A percentile compares a stretch with the other conserved stretches of the same genome.
These are phyloP conservation scores for Pygmarrhopalites habei DNA, from an alignment of 1,140 invertebrate species.

Conservation along the genomic window DNA sequence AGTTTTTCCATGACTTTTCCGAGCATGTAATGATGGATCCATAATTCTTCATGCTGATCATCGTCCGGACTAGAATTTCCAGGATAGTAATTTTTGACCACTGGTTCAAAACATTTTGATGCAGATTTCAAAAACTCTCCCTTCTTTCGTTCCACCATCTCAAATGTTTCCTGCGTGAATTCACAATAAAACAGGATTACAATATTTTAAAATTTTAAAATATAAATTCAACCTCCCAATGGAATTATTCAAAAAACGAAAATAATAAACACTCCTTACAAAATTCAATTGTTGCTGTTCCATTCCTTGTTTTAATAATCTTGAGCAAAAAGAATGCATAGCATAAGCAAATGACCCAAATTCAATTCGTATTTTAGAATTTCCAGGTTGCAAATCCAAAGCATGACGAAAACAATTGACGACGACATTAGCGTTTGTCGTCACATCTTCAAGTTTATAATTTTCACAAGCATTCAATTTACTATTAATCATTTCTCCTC, in stretches of 20 bases:
- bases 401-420: constrained; percentile 70
- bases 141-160: constrained; percentile 64
- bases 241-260: too few species aligned
- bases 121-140: constrained; percentile 69
- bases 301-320: constrained; percentile 64
- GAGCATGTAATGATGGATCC: constrained; percentile 87
- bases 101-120: constrained; percentile 59
- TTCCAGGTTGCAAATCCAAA: constrained; percentile 60
- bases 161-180: constrained; percentile 67
- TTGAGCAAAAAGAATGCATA: constrained; percentile 77
- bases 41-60: constrained; percentile 65
- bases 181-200: too few species aligned
- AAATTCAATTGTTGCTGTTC: too few species aligned
- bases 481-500: constrained; percentile 68
- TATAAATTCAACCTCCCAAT: constrained; percentile 48
- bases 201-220: too few species aligned
- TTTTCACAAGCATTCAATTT: constrained; percentile 63
- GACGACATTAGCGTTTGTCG: constrained; percentile 60
- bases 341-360: constrained; percentile 79
- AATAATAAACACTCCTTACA: too few species aligned
- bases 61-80: constrained; percentile 44
- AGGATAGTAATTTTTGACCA: not conserved
- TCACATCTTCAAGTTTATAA: constrained; percentile 56
- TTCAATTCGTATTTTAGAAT: constrained; percentile 76
- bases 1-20: constrained; percentile 84